Conservation (phyloP, 2,888 invertebrate species). For the Tenthredo scrophulariae region DNA sequence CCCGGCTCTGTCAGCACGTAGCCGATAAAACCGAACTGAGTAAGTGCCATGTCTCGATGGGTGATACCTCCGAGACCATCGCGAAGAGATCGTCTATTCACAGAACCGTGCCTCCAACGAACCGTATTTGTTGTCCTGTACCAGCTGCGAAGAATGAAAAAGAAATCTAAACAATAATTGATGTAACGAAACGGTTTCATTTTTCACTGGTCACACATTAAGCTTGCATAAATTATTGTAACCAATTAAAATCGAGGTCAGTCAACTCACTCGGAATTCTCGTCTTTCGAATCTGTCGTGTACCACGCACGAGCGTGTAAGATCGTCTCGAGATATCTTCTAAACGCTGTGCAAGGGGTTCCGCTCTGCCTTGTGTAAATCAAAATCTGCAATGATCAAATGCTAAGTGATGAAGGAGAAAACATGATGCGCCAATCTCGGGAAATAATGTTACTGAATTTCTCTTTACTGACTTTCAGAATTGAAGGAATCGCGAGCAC, state of each 20-base stretch:
- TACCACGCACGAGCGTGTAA: slow-evolving; percentile 88
- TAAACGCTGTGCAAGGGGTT: slow-evolving; percentile 83
- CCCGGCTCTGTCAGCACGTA: slow-evolving; percentile 82
- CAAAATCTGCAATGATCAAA: slow-evolving; percentile 76
- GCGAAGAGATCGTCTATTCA: slow-evolving; percentile 78
- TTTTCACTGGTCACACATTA: background rate
- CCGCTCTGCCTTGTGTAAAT: slow-evolving; percentile 85
- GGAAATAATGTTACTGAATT: background rate
- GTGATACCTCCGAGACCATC: slow-evolving; percentile 81
- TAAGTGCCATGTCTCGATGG: slow-evolving; percentile 90
- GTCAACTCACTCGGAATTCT: slow-evolving; percentile 64
- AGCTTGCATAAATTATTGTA: background rate
- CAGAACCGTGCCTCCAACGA: slow-evolving; percentile 82
- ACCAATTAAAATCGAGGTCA: background rate
- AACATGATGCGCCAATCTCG: background rate
- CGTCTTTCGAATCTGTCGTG: slow-evolving; percentile 79
- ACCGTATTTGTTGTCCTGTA: slow-evolving; percentile 85
- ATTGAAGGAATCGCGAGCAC: slow-evolving; percentile 88
- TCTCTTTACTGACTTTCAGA: slow-evolving; percentile 78
- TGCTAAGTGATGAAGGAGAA: background rate
- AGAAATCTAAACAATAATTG: background rate
- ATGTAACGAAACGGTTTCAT: background rate
- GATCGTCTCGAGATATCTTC: slow-evolving; percentile 88
- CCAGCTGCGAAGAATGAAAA: slow-evolving; percentile 77
- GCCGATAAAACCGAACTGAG: slow-evolving; percentile 92